These are phyloP conservation scores for Perithous albicinctus DNA, from an alignment of 2,888 invertebrate genomes.

Conservation along the genomic window DNA sequence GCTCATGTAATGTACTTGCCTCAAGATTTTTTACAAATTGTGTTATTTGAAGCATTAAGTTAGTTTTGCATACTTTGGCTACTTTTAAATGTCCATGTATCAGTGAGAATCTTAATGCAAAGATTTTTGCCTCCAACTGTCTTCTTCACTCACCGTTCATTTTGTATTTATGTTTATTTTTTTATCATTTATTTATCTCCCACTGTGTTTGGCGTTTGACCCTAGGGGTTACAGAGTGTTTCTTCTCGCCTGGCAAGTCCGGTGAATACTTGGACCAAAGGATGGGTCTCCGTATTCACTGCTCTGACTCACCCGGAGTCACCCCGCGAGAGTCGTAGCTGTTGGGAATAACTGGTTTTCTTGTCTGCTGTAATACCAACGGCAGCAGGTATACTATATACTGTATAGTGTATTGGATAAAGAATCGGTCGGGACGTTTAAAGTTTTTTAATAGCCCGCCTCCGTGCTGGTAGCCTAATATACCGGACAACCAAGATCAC, in stretches of 20 bases:
- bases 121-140: not conserved
- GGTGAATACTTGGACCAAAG: slow-evolving; percentile 29
- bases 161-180: not conserved
- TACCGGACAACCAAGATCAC: slow-evolving; percentile 53
- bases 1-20: no score
- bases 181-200: not conserved
- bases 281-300: slow-evolving; percentile 31
- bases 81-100: no score
- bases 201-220: slow-evolving; percentile 1
- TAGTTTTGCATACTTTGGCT: no score
- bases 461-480: slow-evolving; percentile 67
- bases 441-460: slow-evolving; percentile 69
- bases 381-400: slow-evolving; percentile 38
- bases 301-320: slow-evolving; percentile 62
- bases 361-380: slow-evolving; percentile 55
- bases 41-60: no score
- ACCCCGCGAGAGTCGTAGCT: slow-evolving; percentile 21
- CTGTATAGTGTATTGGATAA: slow-evolving; percentile 61
- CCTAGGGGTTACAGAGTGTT: slow-evolving; percentile 20
- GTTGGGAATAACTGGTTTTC: slow-evolving; percentile 62
- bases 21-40: no score
- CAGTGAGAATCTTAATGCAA: not conserved
- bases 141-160: not conserved
- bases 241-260: slow-evolving; percentile 26
- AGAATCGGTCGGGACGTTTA: slow-evolving; percentile 68